Percentiles rank a stretch among this genome's conserved stretches.
These are phyloP conservation scores for Peromyscus aztecus DNA, from an alignment of 2,797 vertebrate species.

Conservation along the genomic window DNA sequence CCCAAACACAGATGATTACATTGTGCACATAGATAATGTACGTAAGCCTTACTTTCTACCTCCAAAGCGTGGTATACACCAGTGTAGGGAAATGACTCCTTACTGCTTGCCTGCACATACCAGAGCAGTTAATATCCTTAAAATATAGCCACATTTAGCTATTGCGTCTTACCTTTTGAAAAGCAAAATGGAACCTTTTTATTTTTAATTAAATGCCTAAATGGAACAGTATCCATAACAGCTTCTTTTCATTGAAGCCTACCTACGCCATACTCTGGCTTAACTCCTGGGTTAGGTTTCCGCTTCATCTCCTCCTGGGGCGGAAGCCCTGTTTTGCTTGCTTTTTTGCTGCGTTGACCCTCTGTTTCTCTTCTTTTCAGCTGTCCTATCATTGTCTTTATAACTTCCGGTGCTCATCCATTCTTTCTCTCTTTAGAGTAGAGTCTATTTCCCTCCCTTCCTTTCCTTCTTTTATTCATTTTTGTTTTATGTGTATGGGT, in stretches of 20 bases:
- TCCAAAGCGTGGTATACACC: background rate
- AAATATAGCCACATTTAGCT: background rate
- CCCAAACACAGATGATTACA: background rate
- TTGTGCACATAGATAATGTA: background rate
- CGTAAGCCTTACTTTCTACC: background rate
- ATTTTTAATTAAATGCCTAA: background rate
- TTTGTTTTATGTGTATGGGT: too few relatives aligned
- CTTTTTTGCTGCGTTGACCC: background rate
- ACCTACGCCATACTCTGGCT: background rate
- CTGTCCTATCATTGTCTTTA: background rate
- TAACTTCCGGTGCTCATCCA: background rate
- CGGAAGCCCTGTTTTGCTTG: background rate
- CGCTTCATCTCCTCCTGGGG: background rate
- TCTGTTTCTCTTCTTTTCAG: background rate
- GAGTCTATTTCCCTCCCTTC: background rate
- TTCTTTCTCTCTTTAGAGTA: background rate
- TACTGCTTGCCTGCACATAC: background rate
- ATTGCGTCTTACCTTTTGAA: background rate
- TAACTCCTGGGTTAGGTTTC: background rate
- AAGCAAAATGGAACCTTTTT: background rate
- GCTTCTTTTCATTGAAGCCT: background rate
- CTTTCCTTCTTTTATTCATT: too few relatives aligned
- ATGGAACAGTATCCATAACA: background rate
- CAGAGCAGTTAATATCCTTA: background rate
- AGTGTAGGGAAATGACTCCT: background rate